Base-by-base conservation (phyloP, 1,140 invertebrate species). In the Nasonia vitripennis region DNA sequence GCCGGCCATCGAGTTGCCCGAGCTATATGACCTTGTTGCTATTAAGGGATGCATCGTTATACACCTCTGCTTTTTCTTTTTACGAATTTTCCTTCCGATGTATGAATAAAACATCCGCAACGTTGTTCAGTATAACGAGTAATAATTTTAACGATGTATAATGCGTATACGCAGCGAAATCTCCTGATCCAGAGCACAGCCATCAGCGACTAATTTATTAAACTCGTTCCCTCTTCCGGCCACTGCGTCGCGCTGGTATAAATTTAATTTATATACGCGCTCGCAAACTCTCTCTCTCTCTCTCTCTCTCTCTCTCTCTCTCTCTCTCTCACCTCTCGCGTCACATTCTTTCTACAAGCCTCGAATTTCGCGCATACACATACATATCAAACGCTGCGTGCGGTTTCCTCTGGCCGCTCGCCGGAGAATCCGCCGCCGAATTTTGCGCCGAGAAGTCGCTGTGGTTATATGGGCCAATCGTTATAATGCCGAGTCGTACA, bases 401-500 rank as follows among this genome's bases (percentile, higher is more conserved):
- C 51, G 37, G 62, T 67, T 67, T 67, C 17, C 74, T 37, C 74
- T 5, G 37, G 31, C 34, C 14, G 37, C 68, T 75, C 73, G 12
- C 31, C 31, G 73, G 37, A 37, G 34, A 75, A 75, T 75, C 37
- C 10, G 17, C 37, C 10, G 17, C 14, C 14, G 6, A 71, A 82
- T 82, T 82, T 55, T 34, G 34, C 45, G 12, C 12, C 31, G 23
- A 17, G 68, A 71, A 31, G 41, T 41, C 45, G 45, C 20, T n/a
- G 68, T 68, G 11, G 68, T 81, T 73, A 71, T 81, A 34, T 73
- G 23, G 71, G 71, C 71, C 81, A 82, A 82, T 83, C 73, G 55
- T 75, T 82, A 48, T 31, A 23, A 4, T 14, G 70, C 27, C 48
- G 9, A 7, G 34, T 17, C 17, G 45, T 71, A 77, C 80, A 81